Evolutionary conservation across 2,113 vertebrate species (phyloP), one percentile per base, ranked within the genome.

Genomic region (Grus americana): DNA sequence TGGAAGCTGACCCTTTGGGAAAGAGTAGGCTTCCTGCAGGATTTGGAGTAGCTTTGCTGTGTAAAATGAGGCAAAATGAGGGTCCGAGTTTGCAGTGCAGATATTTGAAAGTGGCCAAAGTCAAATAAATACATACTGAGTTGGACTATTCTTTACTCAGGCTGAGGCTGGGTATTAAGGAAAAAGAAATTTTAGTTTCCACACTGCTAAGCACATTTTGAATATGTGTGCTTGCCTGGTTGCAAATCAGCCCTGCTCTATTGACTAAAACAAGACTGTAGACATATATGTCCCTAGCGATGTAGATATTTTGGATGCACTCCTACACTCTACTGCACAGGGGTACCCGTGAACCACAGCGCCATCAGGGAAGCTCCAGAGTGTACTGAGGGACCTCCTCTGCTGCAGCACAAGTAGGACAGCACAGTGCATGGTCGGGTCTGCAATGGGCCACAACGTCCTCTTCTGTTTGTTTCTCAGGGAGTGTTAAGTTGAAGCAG

Each of bases 371-470:
- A 50, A 54, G 58, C 40, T 90, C 38, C 62, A 5, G 15, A 86
- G 54, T 2, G 26, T 47, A 3, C 46, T 4, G 24, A 72, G 42
- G 36, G 22, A 79, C 17, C 29, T 85, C 26, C 11, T 47, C 63
- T 63, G 63, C 86, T 83, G 50, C 72, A 59, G 68, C 54, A 36
- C 36, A 38, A 36, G 50, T 30, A 71, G 68, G 30, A n/a, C 27
- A 79, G 36, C 3, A 2, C 18, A 23, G 44, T 6, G 30, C 0
- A 0, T 21, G 19, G 6, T 36, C 15, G 1, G 24, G 11, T 49
- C 73, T 79, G 42, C 47, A 54, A 1, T 23, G 61, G 57, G 46
- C 54, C 40, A 40, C 36, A 38, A 7, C 26, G 18, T 46, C 62
- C 71, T 62, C 42, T 67, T 80, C 23, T 2, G 30, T 82, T 92